Evolutionary conservation across 2,888 invertebrate species (phyloP).

Genomic region (Plebejus argus): DNA sequence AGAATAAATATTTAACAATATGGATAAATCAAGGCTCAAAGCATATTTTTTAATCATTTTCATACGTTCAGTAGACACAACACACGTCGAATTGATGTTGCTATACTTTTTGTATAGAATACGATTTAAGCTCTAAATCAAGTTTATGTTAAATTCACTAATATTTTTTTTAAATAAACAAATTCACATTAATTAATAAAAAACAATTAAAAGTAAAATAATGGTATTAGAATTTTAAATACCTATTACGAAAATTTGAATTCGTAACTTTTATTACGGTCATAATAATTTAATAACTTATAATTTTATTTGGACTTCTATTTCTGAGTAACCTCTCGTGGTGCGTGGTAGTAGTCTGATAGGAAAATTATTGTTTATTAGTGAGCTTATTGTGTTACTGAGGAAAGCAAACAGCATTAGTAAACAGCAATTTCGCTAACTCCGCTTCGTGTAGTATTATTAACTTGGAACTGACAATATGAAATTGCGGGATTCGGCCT

Average conservation of each 20-base stretch:
- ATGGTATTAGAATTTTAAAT: not conserved
- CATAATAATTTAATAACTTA: not conserved
- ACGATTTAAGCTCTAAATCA: not conserved
- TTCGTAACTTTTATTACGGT: not conserved
- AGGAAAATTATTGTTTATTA: constrained; percentile 5
- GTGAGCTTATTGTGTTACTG: constrained; percentile 20
- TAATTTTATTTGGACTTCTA: not conserved
- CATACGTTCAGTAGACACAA: not conserved
- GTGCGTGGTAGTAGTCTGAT: not conserved
- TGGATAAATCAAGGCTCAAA: not conserved
- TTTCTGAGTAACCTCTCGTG: not conserved
- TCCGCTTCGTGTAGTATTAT: not conserved
- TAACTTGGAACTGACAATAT: constrained; percentile 25
- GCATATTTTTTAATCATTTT: not conserved
- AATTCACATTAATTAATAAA: not conserved
- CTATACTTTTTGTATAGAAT: too few relatives aligned
- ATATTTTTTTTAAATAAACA: not conserved
- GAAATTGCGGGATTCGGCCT: constrained; percentile 1
- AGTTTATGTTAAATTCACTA: not conserved
- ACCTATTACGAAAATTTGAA: not conserved
- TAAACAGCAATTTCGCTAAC: constrained; percentile 18
- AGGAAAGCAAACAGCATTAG: constrained; percentile 11
- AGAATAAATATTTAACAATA: not conserved
- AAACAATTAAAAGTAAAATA: not conserved
- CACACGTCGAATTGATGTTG: too few relatives aligned